Percentiles rank a stretch among this genome's conserved stretches.
phyloP scores from a whole-genome alignment of 2,888 invertebrate species.

The Dorcus parallelipipedus region DNA sequence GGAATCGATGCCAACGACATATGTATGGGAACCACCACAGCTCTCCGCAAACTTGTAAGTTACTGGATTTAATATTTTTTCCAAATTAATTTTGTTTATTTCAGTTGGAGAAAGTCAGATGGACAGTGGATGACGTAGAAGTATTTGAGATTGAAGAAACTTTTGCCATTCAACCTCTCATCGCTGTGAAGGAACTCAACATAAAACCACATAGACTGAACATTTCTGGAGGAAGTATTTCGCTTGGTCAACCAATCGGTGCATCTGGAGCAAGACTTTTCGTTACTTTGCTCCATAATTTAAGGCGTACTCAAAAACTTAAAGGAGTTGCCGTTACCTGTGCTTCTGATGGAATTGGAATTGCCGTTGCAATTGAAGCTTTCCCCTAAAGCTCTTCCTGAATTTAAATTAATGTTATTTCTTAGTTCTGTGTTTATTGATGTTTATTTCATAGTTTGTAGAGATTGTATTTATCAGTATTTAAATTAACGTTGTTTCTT shows the following conservation, averaged over 20 bases:
- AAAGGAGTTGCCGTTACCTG: slow-evolving; percentile 78
- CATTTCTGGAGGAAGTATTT: slow-evolving; percentile 76
- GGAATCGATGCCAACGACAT: slow-evolving; percentile 79
- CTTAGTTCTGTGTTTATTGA: neutral
- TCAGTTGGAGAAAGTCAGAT: slow-evolving; percentile 43
- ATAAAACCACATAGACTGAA: slow-evolving; percentile 69
- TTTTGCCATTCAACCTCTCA: slow-evolving; percentile 74
- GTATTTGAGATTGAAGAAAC: slow-evolving; percentile 86
- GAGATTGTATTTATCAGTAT: too few relatives aligned
- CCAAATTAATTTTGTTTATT: too few relatives aligned
- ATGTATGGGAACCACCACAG: slow-evolving; percentile 75
- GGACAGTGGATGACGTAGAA: slow-evolving; percentile 71
- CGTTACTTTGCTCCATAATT: slow-evolving; percentile 69
- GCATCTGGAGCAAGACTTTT: slow-evolving; percentile 69
- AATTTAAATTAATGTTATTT: too few relatives aligned
- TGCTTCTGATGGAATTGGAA: slow-evolving; percentile 87
- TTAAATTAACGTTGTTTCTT: too few relatives aligned
- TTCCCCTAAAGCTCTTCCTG: neutral
- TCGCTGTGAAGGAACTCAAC: slow-evolving; percentile 62
- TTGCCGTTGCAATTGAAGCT: slow-evolving; percentile 71
- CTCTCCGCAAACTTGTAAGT: slow-evolving; percentile 57
- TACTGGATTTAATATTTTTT: neutral
- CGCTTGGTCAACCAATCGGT: slow-evolving; percentile 81
- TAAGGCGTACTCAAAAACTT: slow-evolving; percentile 60
- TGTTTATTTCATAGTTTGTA: too few relatives aligned